Conservation (phyloP, 2,797 vertebrate genomes). For the Poeciliopsis presidionis region DNA sequence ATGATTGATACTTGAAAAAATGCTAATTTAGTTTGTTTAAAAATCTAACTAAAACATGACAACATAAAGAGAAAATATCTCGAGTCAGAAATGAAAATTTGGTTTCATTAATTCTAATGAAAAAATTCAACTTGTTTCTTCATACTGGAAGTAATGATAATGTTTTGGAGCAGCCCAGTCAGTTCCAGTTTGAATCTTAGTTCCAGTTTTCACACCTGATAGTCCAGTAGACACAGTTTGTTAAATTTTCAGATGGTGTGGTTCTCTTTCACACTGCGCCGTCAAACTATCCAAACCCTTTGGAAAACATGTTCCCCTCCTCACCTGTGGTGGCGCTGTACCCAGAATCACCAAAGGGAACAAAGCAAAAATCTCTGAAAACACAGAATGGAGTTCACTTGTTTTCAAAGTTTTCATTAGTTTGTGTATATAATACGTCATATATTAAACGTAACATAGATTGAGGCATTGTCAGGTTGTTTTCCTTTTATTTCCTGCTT, state of each 20-base stretch:
- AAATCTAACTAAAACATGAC: not conserved
- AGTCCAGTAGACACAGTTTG: no score
- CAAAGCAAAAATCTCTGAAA: no score
- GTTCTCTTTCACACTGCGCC: no score
- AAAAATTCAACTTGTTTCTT: not conserved
- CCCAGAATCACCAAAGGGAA: no score
- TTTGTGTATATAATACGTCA: not conserved
- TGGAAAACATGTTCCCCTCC: no score
- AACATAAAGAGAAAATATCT: not conserved
- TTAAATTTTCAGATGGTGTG: no score
- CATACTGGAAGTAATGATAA: not conserved
- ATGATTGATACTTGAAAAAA: not conserved
- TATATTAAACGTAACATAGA: not conserved
- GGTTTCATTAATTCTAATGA: no score
- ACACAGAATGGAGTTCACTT: not conserved
- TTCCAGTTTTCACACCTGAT: no score
- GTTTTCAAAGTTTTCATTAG: not conserved
- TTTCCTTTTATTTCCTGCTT: not conserved
- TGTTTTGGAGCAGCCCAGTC: not conserved
- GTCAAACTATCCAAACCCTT: no score
- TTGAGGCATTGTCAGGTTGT: not conserved
- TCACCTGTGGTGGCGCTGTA: no score
- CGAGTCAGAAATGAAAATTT: not conserved
- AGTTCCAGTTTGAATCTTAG: not conserved
- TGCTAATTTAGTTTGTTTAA: not conserved